These are phyloP conservation scores for Drosophila anceps DNA, from an alignment of 2,888 invertebrate genomes.

Conservation along the genomic window DNA sequence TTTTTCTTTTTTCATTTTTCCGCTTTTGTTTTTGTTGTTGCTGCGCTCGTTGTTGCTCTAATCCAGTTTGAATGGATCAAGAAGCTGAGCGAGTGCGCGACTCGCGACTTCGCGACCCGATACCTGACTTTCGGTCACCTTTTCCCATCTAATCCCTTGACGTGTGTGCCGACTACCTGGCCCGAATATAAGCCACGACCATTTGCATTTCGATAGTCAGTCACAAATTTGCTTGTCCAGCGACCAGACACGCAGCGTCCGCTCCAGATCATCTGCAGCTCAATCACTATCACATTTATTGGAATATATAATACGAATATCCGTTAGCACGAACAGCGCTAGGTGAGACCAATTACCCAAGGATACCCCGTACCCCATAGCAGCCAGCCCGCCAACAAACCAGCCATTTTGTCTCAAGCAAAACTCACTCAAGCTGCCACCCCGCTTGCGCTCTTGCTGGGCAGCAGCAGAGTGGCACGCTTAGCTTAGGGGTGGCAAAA, in stretches of 20 bases:
- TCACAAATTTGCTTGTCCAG: conserved; percentile 46
- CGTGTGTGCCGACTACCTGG: conserved; percentile 64
- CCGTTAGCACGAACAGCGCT: conserved; percentile 24
- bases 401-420: conserved; percentile 53
- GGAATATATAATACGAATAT: conserved; percentile 43
- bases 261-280: conserved; percentile 8
- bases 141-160: conserved; percentile 70
- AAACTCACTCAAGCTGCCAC: conserved; percentile 70
- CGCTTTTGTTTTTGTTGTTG: conserved; percentile 15
- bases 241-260: conserved; percentile 45
- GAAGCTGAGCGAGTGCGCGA: conserved; percentile 30
- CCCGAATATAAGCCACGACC: conserved; percentile 57
- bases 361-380: conserved; percentile 12
- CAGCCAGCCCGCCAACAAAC: conserved; percentile 40
- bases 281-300: conserved; percentile 33
- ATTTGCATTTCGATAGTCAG: conserved; percentile 54
- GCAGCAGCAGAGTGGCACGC: conserved; percentile 14
- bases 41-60: conserved; percentile 42
- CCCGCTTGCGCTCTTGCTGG: conserved; percentile 11
- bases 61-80: conserved; percentile 77
- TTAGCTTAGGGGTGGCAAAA: conserved; percentile 74
- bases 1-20: conserved; percentile 18
- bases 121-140: conserved; percentile 70
- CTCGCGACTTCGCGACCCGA: conserved; percentile 55
- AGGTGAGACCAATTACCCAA: conserved; percentile 44